Conservation (phyloP, 2,113 vertebrate species). For the Lamprotornis superbus region DNA sequence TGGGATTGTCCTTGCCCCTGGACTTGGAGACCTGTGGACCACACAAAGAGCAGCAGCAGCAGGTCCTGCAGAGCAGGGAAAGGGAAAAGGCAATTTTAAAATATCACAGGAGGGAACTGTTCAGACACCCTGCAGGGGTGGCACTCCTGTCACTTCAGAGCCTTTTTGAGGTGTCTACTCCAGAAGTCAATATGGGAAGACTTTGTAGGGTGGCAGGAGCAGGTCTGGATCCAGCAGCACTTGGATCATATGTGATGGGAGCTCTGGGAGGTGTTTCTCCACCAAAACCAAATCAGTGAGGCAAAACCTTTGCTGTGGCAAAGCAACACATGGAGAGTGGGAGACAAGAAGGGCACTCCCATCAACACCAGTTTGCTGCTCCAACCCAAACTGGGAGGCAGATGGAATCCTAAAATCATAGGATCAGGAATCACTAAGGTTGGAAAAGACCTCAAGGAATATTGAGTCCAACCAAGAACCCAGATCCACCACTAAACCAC, state of each 20-base stretch:
- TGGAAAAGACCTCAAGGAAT: background rate
- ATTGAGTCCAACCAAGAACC: background rate
- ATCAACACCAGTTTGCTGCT: background rate
- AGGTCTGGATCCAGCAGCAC: background rate
- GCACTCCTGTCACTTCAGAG: background rate
- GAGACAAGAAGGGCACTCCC: background rate
- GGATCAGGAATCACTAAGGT: background rate
- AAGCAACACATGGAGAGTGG: rapidly evolving
- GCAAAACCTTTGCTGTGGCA: background rate
- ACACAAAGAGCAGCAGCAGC: background rate
- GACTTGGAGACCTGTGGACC: background rate
- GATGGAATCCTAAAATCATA: background rate
- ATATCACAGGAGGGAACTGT: background rate
- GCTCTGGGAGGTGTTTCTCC: background rate
- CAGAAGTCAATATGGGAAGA: rapidly evolving
- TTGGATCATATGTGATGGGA: background rate
- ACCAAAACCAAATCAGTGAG: background rate
- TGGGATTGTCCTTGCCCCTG: background rate
- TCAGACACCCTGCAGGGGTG: background rate
- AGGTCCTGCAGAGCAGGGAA: background rate
- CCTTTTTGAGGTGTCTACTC: background rate
- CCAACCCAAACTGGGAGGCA: background rate
- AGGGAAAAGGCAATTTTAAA: background rate
- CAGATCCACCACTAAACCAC: background rate
- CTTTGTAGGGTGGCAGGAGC: background rate